Evolutionary conservation across 2,797 vertebrate species (phyloP), one percentile per base, ranked within the genome.

Genomic region (Chelmon rostratus): DNA sequence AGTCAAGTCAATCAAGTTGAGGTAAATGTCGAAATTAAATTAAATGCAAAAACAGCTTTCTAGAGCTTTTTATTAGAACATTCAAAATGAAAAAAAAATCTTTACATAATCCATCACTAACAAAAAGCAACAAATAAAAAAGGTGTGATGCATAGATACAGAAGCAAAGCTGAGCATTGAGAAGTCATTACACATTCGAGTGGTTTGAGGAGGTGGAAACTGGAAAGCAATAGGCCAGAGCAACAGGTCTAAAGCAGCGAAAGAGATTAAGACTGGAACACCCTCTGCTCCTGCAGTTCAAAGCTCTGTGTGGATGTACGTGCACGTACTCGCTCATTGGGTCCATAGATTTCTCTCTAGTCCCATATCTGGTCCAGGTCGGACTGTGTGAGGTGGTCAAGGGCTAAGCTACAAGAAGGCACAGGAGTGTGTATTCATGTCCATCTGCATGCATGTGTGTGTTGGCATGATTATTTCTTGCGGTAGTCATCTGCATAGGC

Each of bases 401-500:
- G 68, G 72, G 68, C 83, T 76, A 76, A 82, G 76, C 68, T 83
- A 68, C 57, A 50, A 40, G 62, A 86, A 82, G 61, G 18, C 79
- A 38, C 16, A 25, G 73, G 67, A 68, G 58, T 68, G 76, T 78
- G 70, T 90, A 59, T 82, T 90, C 76, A 86, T 92, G 90, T 93
- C 87, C 88, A 78, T 87, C 69, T 83, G 58, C 78, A 79, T 81
- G 79, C 82, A 47, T 47, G 74, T 56, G 56, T 62, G 13, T 67
- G 66, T 68, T 44, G 21, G 75, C 47, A 33, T 64, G 75, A 75
- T 88, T 88, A 93, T 76, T 96, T 95, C 74, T 95, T 95, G 87
- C 88, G 94, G 88, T 96, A 96, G 85, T 95, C 93, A 3, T 89
- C 94, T 76, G 83, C 85, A 6, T 95, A 95, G 50, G 91, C 93